Evolutionary conservation across 2,113 vertebrate genomes (phyloP).

Genomic region (Caracal caracal): DNA sequence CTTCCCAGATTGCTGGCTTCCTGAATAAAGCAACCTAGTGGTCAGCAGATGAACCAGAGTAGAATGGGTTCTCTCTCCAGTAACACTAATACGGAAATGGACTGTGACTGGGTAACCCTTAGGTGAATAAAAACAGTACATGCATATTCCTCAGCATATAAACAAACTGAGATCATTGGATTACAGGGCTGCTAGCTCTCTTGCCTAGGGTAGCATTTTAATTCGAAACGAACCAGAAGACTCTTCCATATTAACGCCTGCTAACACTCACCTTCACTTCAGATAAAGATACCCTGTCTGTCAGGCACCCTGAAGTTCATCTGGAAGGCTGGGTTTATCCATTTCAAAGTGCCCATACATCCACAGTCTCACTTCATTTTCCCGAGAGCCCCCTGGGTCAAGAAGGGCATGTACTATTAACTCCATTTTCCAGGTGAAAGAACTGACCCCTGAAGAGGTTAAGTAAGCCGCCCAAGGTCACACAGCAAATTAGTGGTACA

Average conservation of each 20-base stretch:
- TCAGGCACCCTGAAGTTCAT: background rate
- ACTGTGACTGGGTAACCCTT: background rate
- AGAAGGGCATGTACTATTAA: constrained; percentile 44
- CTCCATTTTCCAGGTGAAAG: constrained; percentile 56
- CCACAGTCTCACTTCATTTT: background rate
- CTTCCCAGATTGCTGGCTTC: background rate
- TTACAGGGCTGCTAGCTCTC: background rate
- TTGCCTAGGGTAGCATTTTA: background rate
- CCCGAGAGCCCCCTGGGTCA: background rate
- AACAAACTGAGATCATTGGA: background rate
- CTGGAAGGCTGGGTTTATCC: background rate
- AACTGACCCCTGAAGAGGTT: constrained; percentile 27
- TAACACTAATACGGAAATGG: background rate
- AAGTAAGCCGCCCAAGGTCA: constrained; percentile 46
- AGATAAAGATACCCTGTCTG: background rate
- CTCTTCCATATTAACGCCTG: background rate
- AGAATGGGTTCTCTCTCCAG: background rate
- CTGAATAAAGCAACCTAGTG: background rate
- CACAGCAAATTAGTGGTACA: constrained; percentile 10
- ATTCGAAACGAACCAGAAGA: constrained; percentile 37
- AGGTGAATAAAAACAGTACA: background rate
- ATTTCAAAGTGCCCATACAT: constrained; percentile 26
- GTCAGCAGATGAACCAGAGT: background rate
- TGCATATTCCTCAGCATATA: background rate
- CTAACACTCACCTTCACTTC: background rate